Evolutionary conservation across 1,140 invertebrate genomes (phyloP), one percentile per base, ranked within the genome.

Genomic region (Augochlora pura): DNA sequence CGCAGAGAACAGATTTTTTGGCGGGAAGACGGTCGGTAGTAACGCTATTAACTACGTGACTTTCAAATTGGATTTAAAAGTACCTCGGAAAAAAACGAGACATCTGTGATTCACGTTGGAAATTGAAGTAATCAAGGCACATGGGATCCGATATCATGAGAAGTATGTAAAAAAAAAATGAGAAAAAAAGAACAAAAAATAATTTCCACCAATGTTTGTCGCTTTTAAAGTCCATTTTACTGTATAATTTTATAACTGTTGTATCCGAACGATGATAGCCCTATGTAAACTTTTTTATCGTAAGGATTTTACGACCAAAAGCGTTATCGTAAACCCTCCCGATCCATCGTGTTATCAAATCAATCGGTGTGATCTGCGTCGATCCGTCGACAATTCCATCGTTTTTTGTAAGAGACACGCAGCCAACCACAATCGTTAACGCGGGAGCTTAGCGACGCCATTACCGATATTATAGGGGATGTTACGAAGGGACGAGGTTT

Each of bases 381-480:
- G 68, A 83, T 76, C 52, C 67, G 32, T 57, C 62, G 46, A 72
- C 57, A 52, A 67, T 69, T 68, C 66, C 73, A 59, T 46, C 63
- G 71, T 77, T 81, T 81, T 67, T 81, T 74, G 25, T 79, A 74
- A 73, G 52, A 73, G 52, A 73, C 59, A 59, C 63, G 71, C 62
- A 79, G 27, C 77, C 62, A 67, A 52, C 27, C 63, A 73, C 21
- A n/a, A 73, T 60, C 27, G 49, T 46, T 73, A 59, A 79, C 57
- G 57, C 69, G 49, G 39, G 57, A 46, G 38, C n/a, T 9, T 57
- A 72, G 60, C 23, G 46, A 21, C 14, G 57, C 46, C 59, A 39
- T 64, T 49, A 27, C 23, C 60, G 27, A 21, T 38, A 32, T 12
- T 32, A 10, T 63, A 32, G 27, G 21, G 16, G 2, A 14, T 6